A percentile compares a stretch with the other conserved stretches of the same genome.
Evolutionary conservation across 1,140 invertebrate genomes (phyloP).

Genomic region (Augochlora pura): DNA sequence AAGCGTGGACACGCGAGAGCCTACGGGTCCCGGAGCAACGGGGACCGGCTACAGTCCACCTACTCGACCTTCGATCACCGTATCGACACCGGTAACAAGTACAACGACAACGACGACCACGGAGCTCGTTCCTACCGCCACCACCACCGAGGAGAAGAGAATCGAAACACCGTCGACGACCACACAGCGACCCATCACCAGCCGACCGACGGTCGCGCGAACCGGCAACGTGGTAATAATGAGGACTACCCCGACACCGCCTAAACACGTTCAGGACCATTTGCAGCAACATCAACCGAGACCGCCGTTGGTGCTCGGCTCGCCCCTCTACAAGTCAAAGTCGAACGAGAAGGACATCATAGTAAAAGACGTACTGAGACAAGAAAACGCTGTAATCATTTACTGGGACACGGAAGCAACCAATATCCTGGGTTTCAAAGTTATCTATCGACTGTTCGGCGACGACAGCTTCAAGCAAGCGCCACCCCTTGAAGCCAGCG

Average conservation of each 20-base stretch:
- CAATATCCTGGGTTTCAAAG: slow-evolving; percentile 92
- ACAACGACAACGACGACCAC: slow-evolving; percentile 70
- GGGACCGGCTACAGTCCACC: slow-evolving; percentile 51
- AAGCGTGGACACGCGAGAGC: slow-evolving; percentile 79
- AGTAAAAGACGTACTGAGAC: slow-evolving; percentile 90
- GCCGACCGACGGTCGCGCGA: slow-evolving; percentile 71
- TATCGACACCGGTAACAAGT: slow-evolving; percentile 58
- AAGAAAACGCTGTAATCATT: slow-evolving; percentile 93
- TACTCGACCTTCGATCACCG: slow-evolving; percentile 41
- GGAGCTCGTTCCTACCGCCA: slow-evolving; percentile 52
- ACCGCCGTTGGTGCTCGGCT: slow-evolving; percentile 87
- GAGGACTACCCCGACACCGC: slow-evolving; percentile 72
- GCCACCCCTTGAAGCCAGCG: slow-evolving; percentile 91
- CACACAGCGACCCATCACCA: slow-evolving; percentile 63
- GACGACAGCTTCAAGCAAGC: slow-evolving; percentile 94
- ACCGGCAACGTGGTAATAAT: slow-evolving; percentile 77
- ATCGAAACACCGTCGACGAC: slow-evolving; percentile 62
- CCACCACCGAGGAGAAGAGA: slow-evolving; percentile 65
- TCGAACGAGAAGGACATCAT: slow-evolving; percentile 88
- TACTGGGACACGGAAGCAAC: slow-evolving; percentile 93
- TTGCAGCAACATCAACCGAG: slow-evolving; percentile 79
- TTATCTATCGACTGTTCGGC: slow-evolving; percentile 94
- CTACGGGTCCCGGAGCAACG: slow-evolving; percentile 68
- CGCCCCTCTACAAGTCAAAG: slow-evolving; percentile 83
- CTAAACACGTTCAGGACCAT: slow-evolving; percentile 70